These are phyloP conservation scores for Nothobranchius kuhntae DNA, from an alignment of 2,113 vertebrate genomes.

Conservation along the genomic window DNA sequence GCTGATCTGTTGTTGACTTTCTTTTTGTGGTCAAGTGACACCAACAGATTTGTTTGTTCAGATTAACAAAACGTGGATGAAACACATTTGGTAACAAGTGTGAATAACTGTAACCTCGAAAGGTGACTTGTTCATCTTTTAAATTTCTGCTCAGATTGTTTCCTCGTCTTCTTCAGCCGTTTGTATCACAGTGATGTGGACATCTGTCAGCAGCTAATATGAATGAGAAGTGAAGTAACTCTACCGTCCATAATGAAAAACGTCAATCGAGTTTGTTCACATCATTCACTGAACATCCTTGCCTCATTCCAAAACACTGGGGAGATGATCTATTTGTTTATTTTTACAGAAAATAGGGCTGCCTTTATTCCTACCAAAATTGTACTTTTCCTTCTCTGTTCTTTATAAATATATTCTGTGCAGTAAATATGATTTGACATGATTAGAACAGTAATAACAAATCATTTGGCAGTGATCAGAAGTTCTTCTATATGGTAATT, in stretches of 20 bases:
- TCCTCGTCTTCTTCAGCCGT: constrained; percentile 38
- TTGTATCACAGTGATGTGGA: constrained; percentile 21
- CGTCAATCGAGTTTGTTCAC: constrained; percentile 43
- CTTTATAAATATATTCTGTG: no score
- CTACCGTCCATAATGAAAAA: constrained; percentile 6
- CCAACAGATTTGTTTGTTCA: neutral
- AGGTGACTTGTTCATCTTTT: no score
- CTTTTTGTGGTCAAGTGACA: neutral
- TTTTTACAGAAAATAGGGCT: constrained; percentile 28
- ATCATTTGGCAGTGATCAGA: no score
- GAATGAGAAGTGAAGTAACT: constrained; percentile 46
- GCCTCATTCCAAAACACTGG: constrained; percentile 5
- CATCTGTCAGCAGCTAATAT: constrained; percentile 20
- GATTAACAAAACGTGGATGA: neutral
- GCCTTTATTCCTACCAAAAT: no score
- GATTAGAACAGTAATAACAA: no score
- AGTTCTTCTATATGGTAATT: no score
- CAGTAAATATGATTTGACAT: no score
- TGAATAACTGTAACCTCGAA: constrained; percentile 7
- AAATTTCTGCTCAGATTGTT: constrained; percentile 37
- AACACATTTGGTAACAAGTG: constrained; percentile 21
- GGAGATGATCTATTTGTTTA: no score
- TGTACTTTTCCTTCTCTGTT: no score
- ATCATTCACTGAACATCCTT: constrained; percentile 42
- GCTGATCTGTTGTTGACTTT: no score